Evolutionary conservation across 2,888 invertebrate genomes (phyloP).

Genomic region (Sthenelais limicola): DNA sequence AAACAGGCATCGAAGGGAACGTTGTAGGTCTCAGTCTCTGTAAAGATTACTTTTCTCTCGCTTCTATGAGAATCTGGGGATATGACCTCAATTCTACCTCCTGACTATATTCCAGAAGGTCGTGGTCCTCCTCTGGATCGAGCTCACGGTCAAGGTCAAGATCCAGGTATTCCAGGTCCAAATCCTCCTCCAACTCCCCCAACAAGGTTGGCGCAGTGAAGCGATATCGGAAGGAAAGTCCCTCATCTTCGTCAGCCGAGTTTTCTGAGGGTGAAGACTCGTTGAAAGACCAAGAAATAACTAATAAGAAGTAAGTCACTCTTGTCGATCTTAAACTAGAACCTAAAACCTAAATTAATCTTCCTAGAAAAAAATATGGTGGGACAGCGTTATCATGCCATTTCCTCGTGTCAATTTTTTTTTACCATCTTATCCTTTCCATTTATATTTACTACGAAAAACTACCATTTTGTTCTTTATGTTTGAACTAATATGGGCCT

Average conservation of each 20-base stretch:
- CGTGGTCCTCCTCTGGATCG: constrained; percentile 40
- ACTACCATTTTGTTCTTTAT: too few species aligned
- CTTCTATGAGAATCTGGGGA: neutral
- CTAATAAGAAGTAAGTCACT: neutral
- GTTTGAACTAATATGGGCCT: too few species aligned
- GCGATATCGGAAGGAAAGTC: constrained; percentile 65
- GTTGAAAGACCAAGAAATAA: neutral
- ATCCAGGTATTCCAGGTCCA: constrained; percentile 40
- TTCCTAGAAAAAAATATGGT: too few species aligned
- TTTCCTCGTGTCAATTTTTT: neutral
- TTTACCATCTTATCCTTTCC: too few species aligned
- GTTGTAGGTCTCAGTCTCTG: too few species aligned
- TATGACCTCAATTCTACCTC: neutral
- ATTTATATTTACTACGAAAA: too few species aligned
- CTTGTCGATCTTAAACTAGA: neutral
- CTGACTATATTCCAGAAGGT: neutral
- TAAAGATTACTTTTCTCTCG: too few species aligned
- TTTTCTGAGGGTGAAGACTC: neutral
- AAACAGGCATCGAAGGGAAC: too few species aligned
- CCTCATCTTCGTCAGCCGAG: constrained; percentile 41
- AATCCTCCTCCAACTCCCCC: constrained; percentile 41
- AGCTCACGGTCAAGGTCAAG: constrained; percentile 40
- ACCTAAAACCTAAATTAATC: neutral
- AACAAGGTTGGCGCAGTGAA: constrained; percentile 57
- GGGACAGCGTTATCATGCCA: neutral